Evolutionary conservation across 1,140 invertebrate species (phyloP).

Genomic region (Oryzaephilus surinamensis): DNA sequence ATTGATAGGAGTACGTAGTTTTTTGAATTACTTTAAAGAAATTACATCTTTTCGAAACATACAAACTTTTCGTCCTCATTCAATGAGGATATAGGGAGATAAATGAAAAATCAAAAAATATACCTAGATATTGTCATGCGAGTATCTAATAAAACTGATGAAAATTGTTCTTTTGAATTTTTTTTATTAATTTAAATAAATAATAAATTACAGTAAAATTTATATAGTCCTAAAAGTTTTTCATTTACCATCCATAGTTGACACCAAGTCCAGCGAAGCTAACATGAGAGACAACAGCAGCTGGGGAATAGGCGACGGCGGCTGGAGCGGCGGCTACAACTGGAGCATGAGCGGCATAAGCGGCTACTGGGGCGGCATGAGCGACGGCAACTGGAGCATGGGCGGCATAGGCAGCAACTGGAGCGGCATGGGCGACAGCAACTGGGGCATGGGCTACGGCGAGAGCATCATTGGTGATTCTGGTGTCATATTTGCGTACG

Average conservation of each 20-base stretch:
- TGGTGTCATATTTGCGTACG: slow-evolving; percentile 49
- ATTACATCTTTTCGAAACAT: no score
- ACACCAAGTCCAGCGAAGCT: slow-evolving; percentile 39
- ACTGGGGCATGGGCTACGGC: slow-evolving; percentile 23
- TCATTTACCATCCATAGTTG: slow-evolving; percentile 40
- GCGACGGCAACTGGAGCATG: slow-evolving; percentile 17
- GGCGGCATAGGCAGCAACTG: slow-evolving; percentile 8
- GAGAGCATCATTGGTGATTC: slow-evolving; percentile 47
- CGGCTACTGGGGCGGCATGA: slow-evolving; percentile 29
- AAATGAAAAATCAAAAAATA: no score
- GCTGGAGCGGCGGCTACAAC: slow-evolving; percentile 14
- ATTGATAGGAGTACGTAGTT: no score
- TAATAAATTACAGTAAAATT: slow-evolving; percentile 8
- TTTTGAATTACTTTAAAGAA: no score
- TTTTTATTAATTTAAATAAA: slow-evolving; percentile 7
- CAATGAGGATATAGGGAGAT: no score
- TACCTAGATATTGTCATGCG: no score
- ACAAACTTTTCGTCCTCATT: no score
- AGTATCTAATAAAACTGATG: no score
- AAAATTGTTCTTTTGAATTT: slow-evolving; percentile 2
- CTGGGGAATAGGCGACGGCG: slow-evolving; percentile 39
- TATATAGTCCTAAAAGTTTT: slow-evolving; percentile 5
- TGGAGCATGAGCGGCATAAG: slow-evolving; percentile 20
- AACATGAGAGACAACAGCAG: slow-evolving; percentile 38
- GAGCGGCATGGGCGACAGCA: slow-evolving; percentile 8